These are phyloP conservation scores for Arothron firmamentum DNA, from an alignment of 2,113 vertebrate genomes.

Conservation along the genomic window DNA sequence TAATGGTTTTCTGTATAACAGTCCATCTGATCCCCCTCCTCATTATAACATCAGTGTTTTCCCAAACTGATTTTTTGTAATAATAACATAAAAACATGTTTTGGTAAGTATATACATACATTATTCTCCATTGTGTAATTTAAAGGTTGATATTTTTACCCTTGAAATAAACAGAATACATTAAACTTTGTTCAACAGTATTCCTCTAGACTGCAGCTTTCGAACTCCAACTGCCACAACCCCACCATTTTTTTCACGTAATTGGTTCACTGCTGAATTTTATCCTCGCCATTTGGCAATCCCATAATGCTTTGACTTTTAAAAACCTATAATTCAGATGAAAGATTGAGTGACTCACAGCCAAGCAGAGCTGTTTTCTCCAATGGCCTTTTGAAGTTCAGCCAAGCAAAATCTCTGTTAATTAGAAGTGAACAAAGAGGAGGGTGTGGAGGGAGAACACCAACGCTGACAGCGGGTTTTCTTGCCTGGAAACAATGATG, in stretches of 20 bases:
- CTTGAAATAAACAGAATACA: no score
- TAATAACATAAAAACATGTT: background rate
- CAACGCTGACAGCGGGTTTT: constrained; percentile 45
- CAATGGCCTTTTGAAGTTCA: constrained; percentile 69
- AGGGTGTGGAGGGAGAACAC: constrained; percentile 42
- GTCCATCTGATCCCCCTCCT: background rate
- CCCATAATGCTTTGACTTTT: constrained; percentile 65
- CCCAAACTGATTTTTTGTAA: background rate
- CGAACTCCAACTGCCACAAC: constrained; percentile 8
- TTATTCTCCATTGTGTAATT: no score
- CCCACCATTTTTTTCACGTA: constrained; percentile 29
- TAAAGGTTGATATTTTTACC: background rate
- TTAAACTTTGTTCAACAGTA: background rate
- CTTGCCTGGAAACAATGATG: constrained; percentile 49
- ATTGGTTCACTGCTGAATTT: constrained; percentile 55
- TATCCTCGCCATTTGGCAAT: constrained; percentile 56
- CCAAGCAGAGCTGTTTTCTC: constrained; percentile 47
- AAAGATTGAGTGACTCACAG: constrained; percentile 58
- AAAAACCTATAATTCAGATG: constrained; percentile 62
- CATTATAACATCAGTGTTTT: background rate
- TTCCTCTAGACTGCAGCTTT: constrained; percentile 7
- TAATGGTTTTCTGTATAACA: no score
- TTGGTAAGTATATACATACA: background rate
- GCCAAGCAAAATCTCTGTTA: constrained; percentile 69
- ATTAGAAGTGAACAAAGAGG: constrained; percentile 67